Conservation (phyloP, 1,140 invertebrate species). For the Drosophila asahinai region DNA sequence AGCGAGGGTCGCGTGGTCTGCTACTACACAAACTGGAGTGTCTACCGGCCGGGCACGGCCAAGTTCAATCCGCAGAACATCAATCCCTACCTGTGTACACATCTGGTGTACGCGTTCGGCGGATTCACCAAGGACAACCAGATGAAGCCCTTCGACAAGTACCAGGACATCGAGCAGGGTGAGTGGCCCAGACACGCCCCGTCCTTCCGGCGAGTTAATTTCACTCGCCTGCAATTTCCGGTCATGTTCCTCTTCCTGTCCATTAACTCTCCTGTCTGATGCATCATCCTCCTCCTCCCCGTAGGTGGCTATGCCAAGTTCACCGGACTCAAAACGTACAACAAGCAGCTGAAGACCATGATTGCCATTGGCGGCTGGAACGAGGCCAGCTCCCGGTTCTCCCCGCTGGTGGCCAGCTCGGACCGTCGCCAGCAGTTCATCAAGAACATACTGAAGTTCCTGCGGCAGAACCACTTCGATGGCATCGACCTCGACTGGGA, state of each 20-base stretch:
- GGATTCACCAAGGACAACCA: slow-evolving; percentile 96
- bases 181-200: slow-evolving; percentile 73
- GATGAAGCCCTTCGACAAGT: slow-evolving; percentile 96
- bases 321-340: slow-evolving; percentile 96
- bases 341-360: slow-evolving; percentile 96
- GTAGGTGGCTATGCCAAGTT: slow-evolving; percentile 98
- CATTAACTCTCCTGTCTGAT: background rate
- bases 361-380: slow-evolving; percentile 98
- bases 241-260: slow-evolving; percentile 15
- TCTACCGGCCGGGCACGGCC: slow-evolving; percentile 94
- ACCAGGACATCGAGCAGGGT: slow-evolving; percentile 98
- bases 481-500: slow-evolving; percentile 99
- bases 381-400: slow-evolving; percentile 95
- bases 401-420: slow-evolving; percentile 92
- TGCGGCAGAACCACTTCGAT: slow-evolving; percentile 97
- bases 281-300: background rate
- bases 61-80: slow-evolving; percentile 98
- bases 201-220: slow-evolving; percentile 39
- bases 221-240: slow-evolving; percentile 66
- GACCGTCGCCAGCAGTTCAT: slow-evolving; percentile 92
- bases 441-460: slow-evolving; percentile 94
- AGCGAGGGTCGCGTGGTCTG: slow-evolving; percentile 91
- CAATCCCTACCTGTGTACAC: slow-evolving; percentile 97
- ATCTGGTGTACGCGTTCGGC: slow-evolving; percentile 97
- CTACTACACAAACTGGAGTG: slow-evolving; percentile 98